Conservation (phyloP, 2,797 vertebrate genomes). For the Schizothorax lantsangensis region DNA sequence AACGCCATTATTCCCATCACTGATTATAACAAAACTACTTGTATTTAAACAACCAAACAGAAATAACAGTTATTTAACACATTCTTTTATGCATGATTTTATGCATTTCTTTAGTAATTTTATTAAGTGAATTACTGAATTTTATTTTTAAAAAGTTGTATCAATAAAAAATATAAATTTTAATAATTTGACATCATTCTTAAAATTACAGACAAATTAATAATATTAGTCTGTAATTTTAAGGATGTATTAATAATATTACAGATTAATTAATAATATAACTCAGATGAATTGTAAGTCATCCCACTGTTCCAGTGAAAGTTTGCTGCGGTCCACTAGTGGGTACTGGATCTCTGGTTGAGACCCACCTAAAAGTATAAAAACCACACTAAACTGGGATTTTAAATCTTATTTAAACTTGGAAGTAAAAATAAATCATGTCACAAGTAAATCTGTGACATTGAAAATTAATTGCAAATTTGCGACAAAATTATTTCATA, state of each 20-base stretch:
- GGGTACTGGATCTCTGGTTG: neutral
- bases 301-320: neutral
- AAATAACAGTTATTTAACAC: too few relatives aligned
- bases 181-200: neutral
- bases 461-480: neutral
- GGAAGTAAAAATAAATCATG: neutral
- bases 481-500: neutral
- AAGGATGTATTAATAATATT: neutral
- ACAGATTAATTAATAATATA: neutral
- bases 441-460: neutral
- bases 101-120: neutral
- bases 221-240: neutral
- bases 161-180: neutral
- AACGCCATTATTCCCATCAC: too few relatives aligned
- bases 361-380: neutral
- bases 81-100: neutral
- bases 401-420: neutral
- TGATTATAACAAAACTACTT: neutral
- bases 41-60: neutral
- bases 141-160: neutral
- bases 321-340: conserved; percentile 7
- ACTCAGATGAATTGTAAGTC: neutral
- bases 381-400: neutral
- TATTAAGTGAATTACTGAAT: neutral
- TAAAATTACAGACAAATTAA: neutral